Base-by-base conservation (phyloP, 2,113 vertebrate genomes). In the Anhinga anhinga region DNA sequence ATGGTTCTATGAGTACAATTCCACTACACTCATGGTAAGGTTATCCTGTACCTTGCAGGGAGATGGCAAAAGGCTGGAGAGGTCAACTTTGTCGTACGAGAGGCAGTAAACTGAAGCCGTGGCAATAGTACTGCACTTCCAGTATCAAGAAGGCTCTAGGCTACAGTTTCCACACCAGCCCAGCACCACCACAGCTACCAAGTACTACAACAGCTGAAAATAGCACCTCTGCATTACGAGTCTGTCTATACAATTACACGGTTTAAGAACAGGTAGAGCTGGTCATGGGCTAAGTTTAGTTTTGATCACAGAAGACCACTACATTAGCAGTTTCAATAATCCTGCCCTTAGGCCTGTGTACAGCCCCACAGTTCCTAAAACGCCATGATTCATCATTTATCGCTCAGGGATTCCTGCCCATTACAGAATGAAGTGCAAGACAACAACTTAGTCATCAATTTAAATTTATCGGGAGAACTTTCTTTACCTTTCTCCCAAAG, bases 321-420 rank as follows among this genome's bases (percentile, higher is more conserved):
- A 15, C 45, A 70, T 30, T 32, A 82, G 15, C 7, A 11, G 49
- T 80, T 91, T 42, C 52, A 67, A 29, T 49, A 96, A 70, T 69
- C 62, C 89, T 94, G 45, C 53, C 78, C 40, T 44, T 52, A 84
- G 82, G 80, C 79, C 50, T 77, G 27, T 29, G 42, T 15, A 53
- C 15, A 84, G 69, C 27, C n/a, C 67, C 45, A 22, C 32, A 69
- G 80, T 81, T 94, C 77, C 86, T 89, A 45, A 93, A 95, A 95
- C 91, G 53, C 36, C 34, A 58, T 90, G 93, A 95, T 84, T 95
- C 89, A 89, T 79, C 58, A 29, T 34, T 91, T 95, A 87, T 79
- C 74, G 47, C 74, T 72, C 40, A 10, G 66, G 27, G 30, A 52
- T 79, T 94, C 86, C 73, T 50, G 40, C 30, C 58, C 44, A 21